Evolutionary conservation across 2,113 vertebrate species (phyloP), one percentile per base, ranked within the genome.

Genomic region (Physeter macrocephalus): DNA sequence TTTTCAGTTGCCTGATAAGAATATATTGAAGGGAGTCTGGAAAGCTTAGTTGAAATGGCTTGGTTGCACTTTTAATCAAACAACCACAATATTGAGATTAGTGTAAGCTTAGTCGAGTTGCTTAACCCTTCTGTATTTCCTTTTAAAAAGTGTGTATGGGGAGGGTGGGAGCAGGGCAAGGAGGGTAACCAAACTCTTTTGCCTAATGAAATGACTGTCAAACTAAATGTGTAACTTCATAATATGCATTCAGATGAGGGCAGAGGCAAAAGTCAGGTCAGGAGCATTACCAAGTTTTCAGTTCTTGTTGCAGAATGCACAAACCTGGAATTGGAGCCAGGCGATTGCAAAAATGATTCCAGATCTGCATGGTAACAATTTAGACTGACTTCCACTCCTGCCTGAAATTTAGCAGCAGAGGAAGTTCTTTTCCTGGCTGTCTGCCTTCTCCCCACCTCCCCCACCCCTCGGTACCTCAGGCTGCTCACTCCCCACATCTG

Each of bases 221-320:
- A 27, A 86, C 62, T 93, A 78, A 96, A 89, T 12, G 34, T 94
- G 94, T 71, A 89, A 87, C 95, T 92, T 96, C 96, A 88, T 93
- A 83, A 97, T 92, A 97, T 66, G 57, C 2, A 34, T 95, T 97
- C 64, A 83, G 93, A 97, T 94, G 96, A 97, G 97, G 97, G 77
- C 94, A 96, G 93, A 97, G 95, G 96, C 88, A 94, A 97, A 98
- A 97, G 94, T 97, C 96, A 97, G 93, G 85, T 90, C 94, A 93
- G 93, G 62, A 88, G 74, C 89, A 62, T 97, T 95, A 95, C 80
- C 83, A 92, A 39, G 89, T 95, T 97, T 97, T 97, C 64, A 54
- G 74, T 95, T 98, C 97, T 97, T 77, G 46, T 97, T 96, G 93
- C 82, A 90, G 72, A 93, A 86, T 77, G 74, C 75, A 96, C 25